Base-by-base conservation (phyloP, 2,888 invertebrate genomes). In the Steinernema carpocapsae region DNA sequence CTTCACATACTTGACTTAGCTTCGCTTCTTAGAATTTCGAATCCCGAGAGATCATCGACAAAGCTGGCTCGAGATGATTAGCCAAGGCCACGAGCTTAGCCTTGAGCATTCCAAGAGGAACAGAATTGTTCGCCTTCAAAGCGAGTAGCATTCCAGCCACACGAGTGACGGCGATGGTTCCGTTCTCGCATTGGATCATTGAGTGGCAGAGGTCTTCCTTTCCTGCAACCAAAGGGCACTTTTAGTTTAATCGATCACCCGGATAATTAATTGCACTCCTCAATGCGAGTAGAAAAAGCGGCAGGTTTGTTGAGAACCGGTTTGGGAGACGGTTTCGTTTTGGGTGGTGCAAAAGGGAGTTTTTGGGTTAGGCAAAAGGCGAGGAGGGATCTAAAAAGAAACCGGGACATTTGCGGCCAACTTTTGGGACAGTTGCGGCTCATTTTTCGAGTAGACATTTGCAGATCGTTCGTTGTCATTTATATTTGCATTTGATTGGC, bases 101-200 rank as follows among this genome's bases (percentile, higher is more conserved):
- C 32, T 76, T 51, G 17, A 78, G 71, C 43, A 76, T 52, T 24
- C 78, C 78, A 17, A 76, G 48, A n/a, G 78, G 78, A 22, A 73
- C 72, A 14, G 37, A 70, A 29, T 72, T 73, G 43, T 74, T 75
- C 1, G 75, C 76, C 26, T 79, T 42, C 24, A 78, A 73, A n/a
- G 78, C 78, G 43, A 78, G 72, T n/a, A 79, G 74, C 78, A 78
- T 78, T 26, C 74, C 64, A 19, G 76, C 71, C 45, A 78, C 76
- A 37, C 74, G 70, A 0, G 70, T 64, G 22, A 78, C 76, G 1
- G 74, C 74, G 46, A 78, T 72, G n/a, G 76, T 78, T 19, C 78
- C 78, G 24, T 71, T 45, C 19, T 78, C 76, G 56, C 74, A 76
- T 14, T 74, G 71, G 26, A 78, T 64, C 22, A 78, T 72, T 26